Evolutionary conservation across 2,888 invertebrate species (phyloP).

Genomic region (Drepana falcataria): DNA sequence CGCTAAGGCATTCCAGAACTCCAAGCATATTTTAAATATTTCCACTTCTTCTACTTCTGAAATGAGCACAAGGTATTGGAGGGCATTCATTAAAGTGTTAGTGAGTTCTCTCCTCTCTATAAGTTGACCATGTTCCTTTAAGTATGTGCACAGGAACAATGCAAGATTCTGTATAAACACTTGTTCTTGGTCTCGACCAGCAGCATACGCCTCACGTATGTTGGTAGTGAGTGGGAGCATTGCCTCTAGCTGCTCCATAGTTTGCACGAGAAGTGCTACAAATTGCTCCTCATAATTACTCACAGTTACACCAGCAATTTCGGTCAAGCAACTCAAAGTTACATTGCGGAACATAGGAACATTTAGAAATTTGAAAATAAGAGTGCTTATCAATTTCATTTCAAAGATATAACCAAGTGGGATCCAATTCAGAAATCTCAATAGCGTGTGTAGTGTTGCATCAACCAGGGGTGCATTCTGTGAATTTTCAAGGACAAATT

Average conservation of each 20-base stretch:
- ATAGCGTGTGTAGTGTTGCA: slow-evolving; percentile 95
- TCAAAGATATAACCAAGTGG: slow-evolving; percentile 99
- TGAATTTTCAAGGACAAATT: slow-evolving; percentile 98
- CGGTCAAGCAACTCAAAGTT: slow-evolving; percentile 98
- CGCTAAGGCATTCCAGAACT: slow-evolving; percentile 98
- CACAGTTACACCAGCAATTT: slow-evolving; percentile 95
- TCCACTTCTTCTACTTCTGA: slow-evolving; percentile 99
- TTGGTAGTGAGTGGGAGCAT: slow-evolving; percentile 96
- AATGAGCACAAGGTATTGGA: slow-evolving; percentile 92
- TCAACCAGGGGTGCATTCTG: slow-evolving; percentile 97
- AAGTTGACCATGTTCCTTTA: slow-evolving; percentile 96
- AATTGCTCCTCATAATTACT: slow-evolving; percentile 96
- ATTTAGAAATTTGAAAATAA: slow-evolving; percentile 97
- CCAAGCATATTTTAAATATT: slow-evolving; percentile 99
- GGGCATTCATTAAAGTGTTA: slow-evolving; percentile 87
- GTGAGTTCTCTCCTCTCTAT: slow-evolving; percentile 90
- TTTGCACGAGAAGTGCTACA: slow-evolving; percentile 91
- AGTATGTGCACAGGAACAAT: slow-evolving; percentile 96
- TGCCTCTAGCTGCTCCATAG: slow-evolving; percentile 93
- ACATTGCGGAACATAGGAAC: slow-evolving; percentile 99
- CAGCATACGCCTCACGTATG: slow-evolving; percentile 95
- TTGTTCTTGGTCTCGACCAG: slow-evolving; percentile 97
- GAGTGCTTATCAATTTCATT: slow-evolving; percentile 95
- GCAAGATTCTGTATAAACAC: slow-evolving; percentile 99
- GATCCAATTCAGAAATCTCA: slow-evolving; percentile 99